Percentiles rank a stretch among this genome's conserved stretches.
These are phyloP conservation scores for Chelonoidis abingdonii DNA, from an alignment of 2,113 vertebrate genomes.

Conservation along the genomic window DNA sequence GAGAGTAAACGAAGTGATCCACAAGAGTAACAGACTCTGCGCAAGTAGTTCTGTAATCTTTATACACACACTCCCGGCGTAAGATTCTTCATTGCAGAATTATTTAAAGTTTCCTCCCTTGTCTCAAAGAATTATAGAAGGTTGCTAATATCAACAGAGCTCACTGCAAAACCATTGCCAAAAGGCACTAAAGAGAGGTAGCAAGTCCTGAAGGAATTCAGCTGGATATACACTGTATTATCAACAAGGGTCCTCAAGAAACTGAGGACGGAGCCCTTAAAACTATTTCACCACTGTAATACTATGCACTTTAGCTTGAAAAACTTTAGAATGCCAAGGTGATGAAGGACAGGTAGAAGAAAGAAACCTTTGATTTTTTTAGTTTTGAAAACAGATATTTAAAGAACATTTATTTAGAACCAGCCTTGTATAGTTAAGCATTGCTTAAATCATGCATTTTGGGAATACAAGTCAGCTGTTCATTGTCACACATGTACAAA, in stretches of 20 bases:
- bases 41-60: background rate
- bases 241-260: background rate
- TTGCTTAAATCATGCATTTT: slow-evolving; percentile 24
- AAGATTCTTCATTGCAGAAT: background rate
- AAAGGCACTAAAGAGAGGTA: background rate
- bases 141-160: background rate
- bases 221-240: slow-evolving; percentile 12
- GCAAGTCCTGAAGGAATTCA: background rate
- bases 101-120: background rate
- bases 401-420: slow-evolving; percentile 41
- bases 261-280: background rate
- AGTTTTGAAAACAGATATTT: slow-evolving; percentile 13
- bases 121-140: background rate
- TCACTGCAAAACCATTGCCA: background rate
- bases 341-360: background rate
- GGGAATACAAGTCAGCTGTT: slow-evolving; percentile 32
- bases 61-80: background rate
- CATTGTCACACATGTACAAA: background rate
- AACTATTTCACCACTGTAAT: background rate
- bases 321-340: background rate
- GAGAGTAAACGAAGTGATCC: background rate
- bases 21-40: background rate
- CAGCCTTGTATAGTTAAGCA: slow-evolving; percentile 6
- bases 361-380: background rate
- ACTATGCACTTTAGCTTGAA: background rate